Conservation (phyloP, 2,113 vertebrate species). For the Chlamydotis undulata region DNA sequence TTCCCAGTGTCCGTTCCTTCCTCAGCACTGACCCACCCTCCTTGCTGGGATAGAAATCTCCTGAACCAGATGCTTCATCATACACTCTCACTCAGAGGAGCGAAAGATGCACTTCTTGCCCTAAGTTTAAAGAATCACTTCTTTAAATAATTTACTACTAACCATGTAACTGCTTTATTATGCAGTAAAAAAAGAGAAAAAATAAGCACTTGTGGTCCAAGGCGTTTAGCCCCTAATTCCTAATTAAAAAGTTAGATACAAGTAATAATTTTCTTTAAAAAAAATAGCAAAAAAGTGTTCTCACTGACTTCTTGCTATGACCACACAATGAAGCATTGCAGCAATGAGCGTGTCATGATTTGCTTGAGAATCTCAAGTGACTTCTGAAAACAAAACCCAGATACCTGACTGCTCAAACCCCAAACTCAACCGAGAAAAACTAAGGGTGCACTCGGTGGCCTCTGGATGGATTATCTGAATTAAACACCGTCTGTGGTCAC, state of each 20-base stretch:
- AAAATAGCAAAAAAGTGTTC: neutral
- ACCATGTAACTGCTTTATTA: neutral
- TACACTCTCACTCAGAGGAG: neutral
- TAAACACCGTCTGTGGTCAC: neutral
- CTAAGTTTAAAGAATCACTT: neutral
- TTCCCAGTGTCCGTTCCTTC: neutral
- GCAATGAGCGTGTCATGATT: accelerated
- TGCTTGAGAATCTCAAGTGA: neutral
- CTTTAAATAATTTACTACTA: neutral
- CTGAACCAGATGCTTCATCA: neutral
- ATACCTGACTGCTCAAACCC: neutral
- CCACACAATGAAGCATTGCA: accelerated
- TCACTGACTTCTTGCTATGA: neutral
- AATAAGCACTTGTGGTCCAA: neutral
- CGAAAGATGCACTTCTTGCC: neutral
- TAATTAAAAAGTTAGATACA: neutral
- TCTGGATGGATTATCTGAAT: neutral
- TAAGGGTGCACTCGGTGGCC: neutral
- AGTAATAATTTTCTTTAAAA: neutral
- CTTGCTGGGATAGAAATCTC: neutral
- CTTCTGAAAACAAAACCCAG: neutral
- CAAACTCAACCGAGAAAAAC: neutral
- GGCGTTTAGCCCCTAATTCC: neutral
- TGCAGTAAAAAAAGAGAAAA: neutral
- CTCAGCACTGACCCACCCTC: neutral